Percentiles rank a stretch among this genome's conserved stretches.
Evolutionary conservation across 2,797 vertebrate genomes (phyloP).

Genomic region (Alcedo atthis): DNA sequence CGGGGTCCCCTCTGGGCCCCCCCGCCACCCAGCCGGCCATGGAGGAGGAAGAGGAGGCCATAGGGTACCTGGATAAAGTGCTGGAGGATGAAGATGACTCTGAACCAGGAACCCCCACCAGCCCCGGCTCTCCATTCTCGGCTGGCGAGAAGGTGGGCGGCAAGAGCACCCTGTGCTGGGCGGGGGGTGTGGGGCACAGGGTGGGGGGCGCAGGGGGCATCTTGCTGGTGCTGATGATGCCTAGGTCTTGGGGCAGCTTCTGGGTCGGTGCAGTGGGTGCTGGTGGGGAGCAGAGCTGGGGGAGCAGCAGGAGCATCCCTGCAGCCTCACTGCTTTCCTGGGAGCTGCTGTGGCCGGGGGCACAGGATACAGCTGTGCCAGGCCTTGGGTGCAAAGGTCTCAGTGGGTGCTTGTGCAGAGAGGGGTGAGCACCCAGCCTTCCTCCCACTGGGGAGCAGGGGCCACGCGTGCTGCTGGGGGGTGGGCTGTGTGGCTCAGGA

Average conservation of each 20-base stretch:
- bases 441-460: rapidly evolving
- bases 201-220: background rate
- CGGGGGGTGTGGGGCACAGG: rapidly evolving
- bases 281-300: background rate
- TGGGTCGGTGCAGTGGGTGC: rapidly evolving
- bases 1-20: conserved; percentile 52
- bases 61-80: conserved; percentile 92
- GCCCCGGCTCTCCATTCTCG: conserved; percentile 75
- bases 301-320: background rate
- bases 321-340: rapidly evolving
- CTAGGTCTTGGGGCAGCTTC: background rate
- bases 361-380: background rate
- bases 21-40: conserved; percentile 75
- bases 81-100: conserved; percentile 91
- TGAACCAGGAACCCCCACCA: conserved; percentile 85
- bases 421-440: rapidly evolving
- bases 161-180: background rate
- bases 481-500: background rate
- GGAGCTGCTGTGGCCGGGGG: rapidly evolving
- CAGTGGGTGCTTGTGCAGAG: background rate
- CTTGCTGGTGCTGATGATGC: background rate
- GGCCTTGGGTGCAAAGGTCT: background rate
- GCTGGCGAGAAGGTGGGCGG: conserved; percentile 78
- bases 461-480: background rate
- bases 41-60: conserved; percentile 95